These are phyloP conservation scores for Lumbricus terrestris DNA, from an alignment of 2,888 invertebrate genomes.

Conservation along the genomic window DNA sequence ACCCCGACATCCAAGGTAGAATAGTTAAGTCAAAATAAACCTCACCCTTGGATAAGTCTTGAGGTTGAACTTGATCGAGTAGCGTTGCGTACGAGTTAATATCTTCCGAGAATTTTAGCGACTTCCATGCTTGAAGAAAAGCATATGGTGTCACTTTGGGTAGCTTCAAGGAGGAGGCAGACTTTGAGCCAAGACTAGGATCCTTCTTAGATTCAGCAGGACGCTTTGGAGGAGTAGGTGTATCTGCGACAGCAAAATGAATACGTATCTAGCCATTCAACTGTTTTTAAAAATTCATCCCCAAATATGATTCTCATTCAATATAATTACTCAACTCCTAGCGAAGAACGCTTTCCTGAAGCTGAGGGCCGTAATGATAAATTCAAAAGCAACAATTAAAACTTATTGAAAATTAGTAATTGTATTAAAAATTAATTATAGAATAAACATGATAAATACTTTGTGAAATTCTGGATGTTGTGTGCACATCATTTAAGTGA, in stretches of 20 bases:
- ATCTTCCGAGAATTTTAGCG: conserved; percentile 43
- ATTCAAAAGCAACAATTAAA: too few species aligned
- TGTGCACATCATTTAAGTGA: too few species aligned
- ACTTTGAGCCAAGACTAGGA: not conserved
- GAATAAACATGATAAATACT: too few species aligned
- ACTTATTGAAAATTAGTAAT: too few species aligned
- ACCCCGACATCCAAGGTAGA: too few species aligned
- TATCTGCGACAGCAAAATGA: not conserved
- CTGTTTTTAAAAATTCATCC: not conserved
- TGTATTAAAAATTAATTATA: too few species aligned
- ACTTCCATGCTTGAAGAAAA: conserved; percentile 56
- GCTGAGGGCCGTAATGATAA: too few species aligned
- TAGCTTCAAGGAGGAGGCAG: conserved; percentile 11
- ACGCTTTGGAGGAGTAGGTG: not conserved
- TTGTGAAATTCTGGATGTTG: too few species aligned
- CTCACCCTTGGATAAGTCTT: not conserved
- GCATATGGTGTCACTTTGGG: conserved; percentile 49
- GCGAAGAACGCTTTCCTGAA: too few species aligned
- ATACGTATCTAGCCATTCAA: too few species aligned
- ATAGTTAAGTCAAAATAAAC: not conserved
- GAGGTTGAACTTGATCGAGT: not conserved
- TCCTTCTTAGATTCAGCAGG: not conserved
- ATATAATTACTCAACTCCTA: too few species aligned
- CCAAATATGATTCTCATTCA: too few species aligned
- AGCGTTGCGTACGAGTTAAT: not conserved